Base-by-base conservation (phyloP, 1,140 invertebrate species). In the Alviniconcha marisindica region DNA sequence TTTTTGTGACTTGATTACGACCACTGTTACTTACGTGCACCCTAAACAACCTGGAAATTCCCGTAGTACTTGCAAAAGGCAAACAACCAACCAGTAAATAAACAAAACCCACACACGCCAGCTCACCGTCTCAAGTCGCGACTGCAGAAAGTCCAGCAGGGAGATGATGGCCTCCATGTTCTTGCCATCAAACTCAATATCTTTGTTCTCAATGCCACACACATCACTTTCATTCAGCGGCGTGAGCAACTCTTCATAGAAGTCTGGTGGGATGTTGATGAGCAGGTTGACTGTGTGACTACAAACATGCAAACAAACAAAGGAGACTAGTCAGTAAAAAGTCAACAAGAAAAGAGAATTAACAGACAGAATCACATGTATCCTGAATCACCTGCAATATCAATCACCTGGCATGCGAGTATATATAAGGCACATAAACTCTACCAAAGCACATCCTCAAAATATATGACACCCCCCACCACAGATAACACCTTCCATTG, bases 91-190 rank as follows among this genome's bases (percentile, higher is more conserved):
- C n/a, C n/a, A n/a, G n/a, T n/a, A n/a, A n/a, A n/a, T n/a, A n/a
- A n/a, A n/a, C n/a, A n/a, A n/a, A n/a, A n/a, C n/a, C n/a, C 21
- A 28, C 63, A 69, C n/a, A 51, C 15, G 21, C 18, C 14, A n/a
- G 69, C 91, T 87, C 88, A 93, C 93, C 78, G 88, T 91, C 63
- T 95, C 94, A 21, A 96, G 89, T 80, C 94, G 93, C 48, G 94
- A 92, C 63, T 96, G 94, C 5, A 97, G 92, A 87, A 96, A 96
- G 44, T 95, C 90, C 3, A 96, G 88, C 18, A 97, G 92, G 18
- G 95, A 93, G n/a, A 94, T 94, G 73, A 97, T 90, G 38, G 96
- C 95, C 88, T 96, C 95, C 93, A 97, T 95, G 89, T 96, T 96
- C 86, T 95, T 95, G 3, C 95, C 95, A 88, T 96, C 95, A 92